Percentiles rank a stretch among this genome's conserved stretches.
Evolutionary conservation across 2,113 vertebrate genomes (phyloP).

Genomic region (Urocynchramus pylzowi): DNA sequence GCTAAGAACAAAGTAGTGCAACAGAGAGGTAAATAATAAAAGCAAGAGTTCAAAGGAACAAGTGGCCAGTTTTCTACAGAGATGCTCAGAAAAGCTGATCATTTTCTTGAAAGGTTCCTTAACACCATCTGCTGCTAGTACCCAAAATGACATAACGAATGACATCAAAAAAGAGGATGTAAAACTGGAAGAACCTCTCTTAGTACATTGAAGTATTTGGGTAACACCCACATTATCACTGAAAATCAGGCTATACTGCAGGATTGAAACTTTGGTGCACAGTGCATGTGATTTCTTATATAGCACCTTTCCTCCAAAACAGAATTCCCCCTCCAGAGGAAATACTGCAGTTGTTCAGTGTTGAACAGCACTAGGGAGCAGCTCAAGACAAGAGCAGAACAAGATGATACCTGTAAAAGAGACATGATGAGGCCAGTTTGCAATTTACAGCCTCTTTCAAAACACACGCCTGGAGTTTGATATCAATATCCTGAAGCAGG

Average conservation of each 20-base stretch:
- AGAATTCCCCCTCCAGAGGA: background rate
- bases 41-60: background rate
- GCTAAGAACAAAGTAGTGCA: background rate
- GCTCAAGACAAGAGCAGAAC: background rate
- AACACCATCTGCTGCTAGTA: background rate
- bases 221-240: background rate
- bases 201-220: background rate
- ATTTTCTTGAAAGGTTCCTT: background rate
- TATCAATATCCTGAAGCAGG: background rate
- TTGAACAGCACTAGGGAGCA: background rate
- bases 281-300: rapidly evolving
- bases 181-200: background rate
- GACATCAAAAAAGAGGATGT: background rate
- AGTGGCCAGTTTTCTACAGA: background rate
- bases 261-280: background rate
- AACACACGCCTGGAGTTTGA: background rate
- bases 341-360: background rate
- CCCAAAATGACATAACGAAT: rapidly evolving
- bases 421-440: background rate
- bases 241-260: background rate
- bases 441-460: background rate
- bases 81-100: background rate
- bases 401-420: background rate
- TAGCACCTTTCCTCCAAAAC: background rate
- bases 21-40: background rate